Evolutionary conservation across 2,797 vertebrate species (phyloP), one percentile per base, ranked within the genome.

Genomic region (Scyliorhinus canicula): DNA sequence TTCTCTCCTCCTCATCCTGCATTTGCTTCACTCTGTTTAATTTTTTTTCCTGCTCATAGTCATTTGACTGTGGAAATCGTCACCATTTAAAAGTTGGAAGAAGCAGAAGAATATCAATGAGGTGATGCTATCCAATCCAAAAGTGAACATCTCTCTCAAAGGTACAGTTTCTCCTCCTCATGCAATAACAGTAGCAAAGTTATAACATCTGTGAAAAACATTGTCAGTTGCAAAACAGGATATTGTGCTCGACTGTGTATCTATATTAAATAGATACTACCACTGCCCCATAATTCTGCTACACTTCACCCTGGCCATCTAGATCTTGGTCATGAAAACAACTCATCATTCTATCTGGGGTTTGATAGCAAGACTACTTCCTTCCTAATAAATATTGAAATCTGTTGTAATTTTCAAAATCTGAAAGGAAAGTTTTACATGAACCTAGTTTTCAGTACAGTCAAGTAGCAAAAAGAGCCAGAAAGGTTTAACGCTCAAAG

Each of bases 381-480:
- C 95, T 96, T 96, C 95, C 96, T 95, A 96, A 74, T 95, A 65
- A 95, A 60, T 95, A 95, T 6, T 96, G 95, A 93, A 95, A 84
- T 28, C 50, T 95, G 67, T 93, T 95, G 40, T 21, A 8, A 95
- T 93, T 86, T 55, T 60, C 84, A 86, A 19, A 63, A 1, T 11
- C 0, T 4, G 47, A 95, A 95, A 93, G n/a, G 40, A 12, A 79
- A 55, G 52, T 52, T 57, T 63, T 57, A 26, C 35, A 79, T 79
- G 14, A 79, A 79, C 24, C 67, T 71, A 71, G 67, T 31, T 31
- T 31, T 71, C 28, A 71, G 1, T 1, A 71, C 67, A 71, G 28
- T 31, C 67, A 71, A n/a, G 67, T 71, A 71, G 67, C 40, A 79
- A 79, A n/a, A 5, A 79, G 16, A 6, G 19, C 40, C n/a, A 5